Evolutionary conservation across 2,888 invertebrate genomes (phyloP), one percentile per base, ranked within the genome.

Genomic region (Troglohyphantes excavatus): DNA sequence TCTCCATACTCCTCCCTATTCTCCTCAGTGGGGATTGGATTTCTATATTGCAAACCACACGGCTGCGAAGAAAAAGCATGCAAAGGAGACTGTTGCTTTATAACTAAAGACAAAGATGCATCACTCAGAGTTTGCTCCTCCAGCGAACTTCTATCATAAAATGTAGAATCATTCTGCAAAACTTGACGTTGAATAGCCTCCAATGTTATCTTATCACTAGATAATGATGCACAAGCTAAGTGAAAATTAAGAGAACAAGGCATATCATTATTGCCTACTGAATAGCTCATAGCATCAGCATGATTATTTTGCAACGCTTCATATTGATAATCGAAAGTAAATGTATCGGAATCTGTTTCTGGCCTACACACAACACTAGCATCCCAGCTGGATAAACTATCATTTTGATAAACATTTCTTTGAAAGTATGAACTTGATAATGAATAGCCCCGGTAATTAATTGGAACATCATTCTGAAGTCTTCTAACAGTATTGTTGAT

Each of bases 401-500:
- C 67, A 53, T 73, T 79, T 21, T 73, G 81, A 65, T 63, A 87
- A 39, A 46, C 27, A 65, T 73, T 81, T 27, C 29, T 72, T 27
- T 79, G 86, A 65, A 73, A 21, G 6, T 46, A 73, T 27, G 75
- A 72, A 59, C 33, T 73, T 7, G 65, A 26, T 39, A 29, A 26
- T 26, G 78, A 39, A 39, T 68, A 39, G 23, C 59, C 81, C n/a
- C 39, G 29, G n/a, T 73, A 67, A 73, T 75, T 72, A n/a, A 67
- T 67, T 59, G 75, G 9, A 91, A 96, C 96, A 93, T 97, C 97
- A 92, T 96, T 96, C 93, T 97, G 97, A 91, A 98, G 94, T 90
- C 97, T 95, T 93, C 96, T 96, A 94, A 97, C 96, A 43, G 97
- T 98, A 94, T 98, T 98, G 94, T 98, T 98, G 93, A 98, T 97